phyloP scores from a whole-genome alignment of 2,888 invertebrate species.

The Orgyia antiqua region DNA sequence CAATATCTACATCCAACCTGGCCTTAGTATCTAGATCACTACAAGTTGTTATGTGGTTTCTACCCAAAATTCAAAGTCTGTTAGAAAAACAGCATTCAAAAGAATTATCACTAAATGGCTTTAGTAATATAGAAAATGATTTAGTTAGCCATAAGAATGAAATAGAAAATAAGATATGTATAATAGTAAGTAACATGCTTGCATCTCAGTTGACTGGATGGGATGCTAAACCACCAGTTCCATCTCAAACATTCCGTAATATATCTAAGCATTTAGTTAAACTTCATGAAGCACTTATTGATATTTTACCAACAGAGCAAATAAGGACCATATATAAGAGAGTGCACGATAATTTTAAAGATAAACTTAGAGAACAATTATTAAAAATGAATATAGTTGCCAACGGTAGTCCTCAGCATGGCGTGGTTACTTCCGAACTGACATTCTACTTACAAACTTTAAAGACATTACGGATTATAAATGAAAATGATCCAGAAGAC shows the following conservation, averaged over 20 bases:
- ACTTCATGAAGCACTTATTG: conserved; percentile 92
- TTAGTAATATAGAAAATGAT: conserved; percentile 87
- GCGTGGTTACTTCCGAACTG: conserved; percentile 94
- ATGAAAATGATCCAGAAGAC: conserved; percentile 84
- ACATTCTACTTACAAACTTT: conserved; percentile 94
- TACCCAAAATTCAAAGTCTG: conserved; percentile 84
- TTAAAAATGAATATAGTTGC: conserved; percentile 92
- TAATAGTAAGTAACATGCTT: conserved; percentile 92
- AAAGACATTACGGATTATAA: conserved; percentile 87
- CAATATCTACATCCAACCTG: conserved; percentile 96
- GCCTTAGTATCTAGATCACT: conserved; percentile 91
- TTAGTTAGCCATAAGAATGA: conserved; percentile 94
- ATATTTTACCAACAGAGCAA: conserved; percentile 88
- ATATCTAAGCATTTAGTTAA: conserved; percentile 93
- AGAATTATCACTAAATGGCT: conserved; percentile 68
- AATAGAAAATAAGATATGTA: conserved; percentile 93
- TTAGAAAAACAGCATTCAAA: conserved; percentile 80
- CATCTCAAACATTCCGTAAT: conserved; percentile 92
- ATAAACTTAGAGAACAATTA: conserved; percentile 89
- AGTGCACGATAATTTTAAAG: conserved; percentile 92
- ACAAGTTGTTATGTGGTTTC: conserved; percentile 88
- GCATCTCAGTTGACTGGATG: conserved; percentile 89
- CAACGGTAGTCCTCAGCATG: conserved; percentile 98
- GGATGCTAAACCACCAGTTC: conserved; percentile 97
- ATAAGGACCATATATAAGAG: conserved; percentile 86